Evolutionary conservation across 2,113 vertebrate species (phyloP).

Genomic region (Tachysurus fulvidraco): DNA sequence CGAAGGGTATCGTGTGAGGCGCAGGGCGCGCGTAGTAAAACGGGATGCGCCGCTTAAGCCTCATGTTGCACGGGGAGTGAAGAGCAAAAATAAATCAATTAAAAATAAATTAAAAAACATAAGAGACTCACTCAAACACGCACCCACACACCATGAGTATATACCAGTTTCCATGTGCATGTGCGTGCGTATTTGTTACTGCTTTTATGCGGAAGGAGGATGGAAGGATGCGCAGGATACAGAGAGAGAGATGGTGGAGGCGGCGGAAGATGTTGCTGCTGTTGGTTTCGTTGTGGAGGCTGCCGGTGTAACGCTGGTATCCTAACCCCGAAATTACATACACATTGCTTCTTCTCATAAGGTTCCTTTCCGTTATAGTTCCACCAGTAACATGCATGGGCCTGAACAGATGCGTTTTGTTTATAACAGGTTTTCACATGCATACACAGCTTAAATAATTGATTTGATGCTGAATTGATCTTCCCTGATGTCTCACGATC

Average conservation of each 20-base stretch:
- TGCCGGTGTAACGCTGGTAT: constrained; percentile 24
- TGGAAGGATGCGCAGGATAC: not conserved
- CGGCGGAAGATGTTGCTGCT: not conserved
- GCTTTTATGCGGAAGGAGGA: not conserved
- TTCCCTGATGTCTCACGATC: constrained; percentile 16
- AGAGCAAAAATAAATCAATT: too few species aligned
- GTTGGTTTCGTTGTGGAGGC: constrained; percentile 19
- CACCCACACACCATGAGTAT: not conserved
- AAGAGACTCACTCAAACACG: not conserved
- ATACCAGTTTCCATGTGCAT: not conserved
- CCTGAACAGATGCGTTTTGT: not conserved
- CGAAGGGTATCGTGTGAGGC: constrained; percentile 14
- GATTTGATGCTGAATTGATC: constrained; percentile 27
- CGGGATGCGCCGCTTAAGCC: constrained; percentile 51
- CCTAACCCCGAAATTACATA: constrained; percentile 19
- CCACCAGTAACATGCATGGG: not conserved
- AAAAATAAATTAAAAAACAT: not conserved
- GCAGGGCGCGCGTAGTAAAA: constrained; percentile 31
- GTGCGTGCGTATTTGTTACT: not conserved
- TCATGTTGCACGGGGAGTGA: constrained; percentile 29
- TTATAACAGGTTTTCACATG: not conserved
- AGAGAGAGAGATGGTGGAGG: constrained; percentile 10
- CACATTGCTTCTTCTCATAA: not conserved
- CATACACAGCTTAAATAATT: constrained; percentile 29
- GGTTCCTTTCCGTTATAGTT: not conserved